These are phyloP conservation scores for Ectemnius continuus DNA, from an alignment of 2,888 invertebrate species.

Conservation along the genomic window DNA sequence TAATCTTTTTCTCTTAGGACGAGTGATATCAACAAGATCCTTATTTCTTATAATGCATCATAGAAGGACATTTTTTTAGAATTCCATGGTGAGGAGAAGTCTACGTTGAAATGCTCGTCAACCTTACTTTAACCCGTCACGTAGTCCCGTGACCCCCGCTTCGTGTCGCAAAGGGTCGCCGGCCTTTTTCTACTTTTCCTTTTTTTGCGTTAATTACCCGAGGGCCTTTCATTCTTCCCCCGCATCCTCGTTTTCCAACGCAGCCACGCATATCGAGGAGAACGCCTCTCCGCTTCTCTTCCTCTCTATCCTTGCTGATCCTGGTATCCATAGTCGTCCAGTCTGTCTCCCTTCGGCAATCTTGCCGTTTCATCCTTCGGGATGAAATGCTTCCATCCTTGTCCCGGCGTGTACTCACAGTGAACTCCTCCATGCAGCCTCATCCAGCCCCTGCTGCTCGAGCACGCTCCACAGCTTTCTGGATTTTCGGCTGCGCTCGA, in stretches of 20 bases:
- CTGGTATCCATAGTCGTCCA: no score
- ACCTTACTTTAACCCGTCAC: not conserved
- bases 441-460: not conserved
- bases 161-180: slow-evolving; percentile 2
- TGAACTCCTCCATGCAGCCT: not conserved
- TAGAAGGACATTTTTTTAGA: not conserved
- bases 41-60: not conserved
- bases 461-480: slow-evolving; percentile 7
- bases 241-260: slow-evolving; percentile 27
- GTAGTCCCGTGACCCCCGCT: not conserved
- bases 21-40: not conserved
- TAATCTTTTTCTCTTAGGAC: no score
- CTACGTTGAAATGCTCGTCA: not conserved
- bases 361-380: not conserved
- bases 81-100: not conserved
- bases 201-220: slow-evolving; percentile 30
- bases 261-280: slow-evolving; percentile 36
- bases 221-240: slow-evolving; percentile 21
- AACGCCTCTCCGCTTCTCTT: not conserved
- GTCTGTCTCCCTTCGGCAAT: not conserved
- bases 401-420: not conserved
- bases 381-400: not conserved
- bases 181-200: slow-evolving; percentile 11
- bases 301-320: no score
- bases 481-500: slow-evolving; percentile 6